phyloP scores from a whole-genome alignment of 2,888 invertebrate genomes.

The Diogma glabrata region DNA sequence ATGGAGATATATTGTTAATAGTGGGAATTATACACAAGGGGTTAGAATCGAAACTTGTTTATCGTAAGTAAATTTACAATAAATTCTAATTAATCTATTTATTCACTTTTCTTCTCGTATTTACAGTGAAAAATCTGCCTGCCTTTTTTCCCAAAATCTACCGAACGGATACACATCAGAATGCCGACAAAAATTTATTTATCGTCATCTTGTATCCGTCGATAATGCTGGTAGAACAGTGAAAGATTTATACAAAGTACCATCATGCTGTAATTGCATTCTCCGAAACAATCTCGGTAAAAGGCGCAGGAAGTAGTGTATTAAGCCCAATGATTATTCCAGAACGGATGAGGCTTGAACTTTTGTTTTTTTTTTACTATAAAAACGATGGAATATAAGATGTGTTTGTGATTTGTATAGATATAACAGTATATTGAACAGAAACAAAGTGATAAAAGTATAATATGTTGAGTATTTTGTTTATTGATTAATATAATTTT shows the following conservation, averaged over 20 bases:
- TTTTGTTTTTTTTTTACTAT: no score
- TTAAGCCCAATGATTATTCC: no score
- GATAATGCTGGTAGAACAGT: conserved; percentile 32
- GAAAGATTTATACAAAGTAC: conserved; percentile 47
- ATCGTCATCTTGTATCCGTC: conserved; percentile 42
- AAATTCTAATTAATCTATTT: background rate
- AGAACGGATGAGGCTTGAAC: no score
- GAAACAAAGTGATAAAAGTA: no score
- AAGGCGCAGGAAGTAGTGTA: no score
- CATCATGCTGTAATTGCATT: conserved; percentile 65
- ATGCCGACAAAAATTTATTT: conserved; percentile 49
- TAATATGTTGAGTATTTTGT: no score
- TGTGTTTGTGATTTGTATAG: no score
- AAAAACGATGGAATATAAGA: no score
- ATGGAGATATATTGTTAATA: conserved; percentile 60
- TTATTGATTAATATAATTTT: no score
- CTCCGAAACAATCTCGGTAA: no score
- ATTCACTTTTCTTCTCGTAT: background rate
- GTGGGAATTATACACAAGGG: conserved; percentile 53
- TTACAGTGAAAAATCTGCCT: conserved; percentile 36
- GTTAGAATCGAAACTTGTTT: conserved; percentile 60
- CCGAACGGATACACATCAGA: conserved; percentile 38
- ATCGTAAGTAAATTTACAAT: conserved; percentile 38
- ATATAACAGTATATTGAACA: no score
- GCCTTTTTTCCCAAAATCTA: conserved; percentile 39